A percentile compares a stretch with the other conserved stretches of the same genome.
Evolutionary conservation across 2,888 invertebrate genomes (phyloP).

Genomic region (Pachliopta kotzebuea): DNA sequence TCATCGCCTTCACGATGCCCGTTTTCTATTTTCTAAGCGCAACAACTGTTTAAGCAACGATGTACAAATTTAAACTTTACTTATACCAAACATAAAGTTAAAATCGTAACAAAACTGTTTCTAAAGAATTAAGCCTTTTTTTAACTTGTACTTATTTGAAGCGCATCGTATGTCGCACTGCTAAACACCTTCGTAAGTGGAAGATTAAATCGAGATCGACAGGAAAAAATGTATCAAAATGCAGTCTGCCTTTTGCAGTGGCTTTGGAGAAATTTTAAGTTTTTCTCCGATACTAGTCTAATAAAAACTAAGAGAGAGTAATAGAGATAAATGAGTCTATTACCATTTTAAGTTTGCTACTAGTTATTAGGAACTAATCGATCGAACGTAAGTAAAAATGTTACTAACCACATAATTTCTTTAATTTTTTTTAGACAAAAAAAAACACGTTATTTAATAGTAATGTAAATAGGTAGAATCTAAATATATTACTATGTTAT

Average conservation of each 20-base stretch:
- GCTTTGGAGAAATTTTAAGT: not conserved
- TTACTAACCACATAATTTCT: no score
- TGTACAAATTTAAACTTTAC: conserved; percentile 9
- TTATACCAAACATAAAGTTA: not conserved
- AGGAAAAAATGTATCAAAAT: conserved; percentile 10
- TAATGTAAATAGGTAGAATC: no score
- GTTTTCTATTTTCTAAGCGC: conserved; percentile 26
- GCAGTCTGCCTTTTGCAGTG: not conserved
- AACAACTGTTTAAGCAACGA: conserved; percentile 26
- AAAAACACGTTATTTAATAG: no score
- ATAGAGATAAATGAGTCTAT: not conserved
- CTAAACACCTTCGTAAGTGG: conserved; percentile 32
- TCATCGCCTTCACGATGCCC: conserved; percentile 37
- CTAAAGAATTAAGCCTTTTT: conserved; percentile 29
- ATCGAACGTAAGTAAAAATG: no score
- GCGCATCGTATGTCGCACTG: conserved; percentile 30
- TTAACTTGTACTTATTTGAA: conserved; percentile 29
- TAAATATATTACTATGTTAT: no score
- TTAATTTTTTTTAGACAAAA: no score
- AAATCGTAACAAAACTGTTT: conserved; percentile 20
- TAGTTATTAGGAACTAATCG: no score
- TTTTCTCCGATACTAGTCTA: not conserved
- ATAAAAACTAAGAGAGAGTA: not conserved
- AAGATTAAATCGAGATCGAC: conserved; percentile 29
- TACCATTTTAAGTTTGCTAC: no score